Base-by-base conservation (phyloP, 2,113 vertebrate genomes). In the Perca flavescens region DNA sequence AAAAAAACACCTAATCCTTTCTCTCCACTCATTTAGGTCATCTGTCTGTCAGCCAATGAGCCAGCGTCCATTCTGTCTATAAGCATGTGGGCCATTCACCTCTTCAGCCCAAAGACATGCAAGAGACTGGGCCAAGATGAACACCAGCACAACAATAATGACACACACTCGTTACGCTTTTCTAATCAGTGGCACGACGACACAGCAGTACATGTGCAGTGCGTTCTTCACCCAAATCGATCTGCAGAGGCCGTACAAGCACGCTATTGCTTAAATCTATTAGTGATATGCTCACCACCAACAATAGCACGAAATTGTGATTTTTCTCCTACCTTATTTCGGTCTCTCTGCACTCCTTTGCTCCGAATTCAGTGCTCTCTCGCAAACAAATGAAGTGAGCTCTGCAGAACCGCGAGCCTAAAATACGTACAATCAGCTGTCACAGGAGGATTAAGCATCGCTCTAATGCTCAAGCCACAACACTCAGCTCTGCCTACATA, bases 1-100 rank as follows among this genome's bases (percentile, higher is more conserved):
- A 91, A 94, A 89, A 93, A 93, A 91, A 94, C 88, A 90, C 82
- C 86, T 89, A 92, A 94, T 93, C 92, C 90, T 89, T 90, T 86
- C 88, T 85, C 85, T 87, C 62, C 80, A 49, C 74, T 92, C 84
- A 93, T 94, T 92, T 93, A 88, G 93, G 92, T 91, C 92, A 95
- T 74, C 79, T 16, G 83, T 88, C 85, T 88, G 88, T 92, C 62
- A 77, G 88, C 93, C 94, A 94, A 92, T 93, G 92, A 93, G 81
- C 77, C 53, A 31, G 47, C 28, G 62, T 86, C 72, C 84, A 77
- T 82, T 91, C 88, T 47, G 54, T 81, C 70, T 57, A 73, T n/a
- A 56, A 74, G 84, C 80, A 86, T 90, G 92, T 53, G 86, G 77
- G 83, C 77, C 69, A 69, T 62, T 77, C 82, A 89, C 86, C 83